A percentile compares a stretch with the other conserved stretches of the same genome.
phyloP scores from a whole-genome alignment of 2,888 invertebrate genomes.

The Pegoplata infirma region DNA sequence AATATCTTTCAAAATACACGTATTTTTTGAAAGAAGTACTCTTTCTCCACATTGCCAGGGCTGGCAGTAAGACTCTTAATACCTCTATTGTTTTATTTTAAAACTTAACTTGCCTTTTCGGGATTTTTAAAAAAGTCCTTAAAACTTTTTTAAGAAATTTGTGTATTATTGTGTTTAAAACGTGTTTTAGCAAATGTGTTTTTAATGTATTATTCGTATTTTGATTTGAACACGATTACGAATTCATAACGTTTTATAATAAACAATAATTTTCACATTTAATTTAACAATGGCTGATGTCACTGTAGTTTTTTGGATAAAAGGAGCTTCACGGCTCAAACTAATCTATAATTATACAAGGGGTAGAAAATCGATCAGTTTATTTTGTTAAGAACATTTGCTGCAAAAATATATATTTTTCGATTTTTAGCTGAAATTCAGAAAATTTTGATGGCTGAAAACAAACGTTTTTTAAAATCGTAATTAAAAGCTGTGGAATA shows the following conservation, averaged over 20 bases:
- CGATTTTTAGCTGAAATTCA: constrained; percentile 25
- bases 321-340: constrained; percentile 63
- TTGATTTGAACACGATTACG: background rate
- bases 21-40: too few species aligned
- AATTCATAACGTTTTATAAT: constrained; percentile 21
- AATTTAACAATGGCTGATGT: constrained; percentile 9
- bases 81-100: too few species aligned
- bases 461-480: background rate
- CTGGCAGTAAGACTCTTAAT: too few species aligned
- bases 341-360: constrained; percentile 65
- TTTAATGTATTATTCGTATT: background rate
- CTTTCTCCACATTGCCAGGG: too few species aligned
- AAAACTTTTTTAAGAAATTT: constrained; percentile 11
- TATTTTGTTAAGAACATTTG: constrained; percentile 6
- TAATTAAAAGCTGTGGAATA: constrained; percentile 21
- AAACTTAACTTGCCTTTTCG: constrained; percentile 49
- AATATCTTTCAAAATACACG: too few species aligned
- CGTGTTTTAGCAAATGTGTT: constrained; percentile 13
- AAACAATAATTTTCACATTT: constrained; percentile 20
- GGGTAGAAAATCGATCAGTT: constrained; percentile 56
- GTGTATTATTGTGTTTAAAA: constrained; percentile 5
- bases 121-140: constrained; percentile 17
- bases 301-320: constrained; percentile 29
- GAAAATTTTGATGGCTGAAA: constrained; percentile 13
- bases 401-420: constrained; percentile 45